These are phyloP conservation scores for Nemopilema nomurai DNA, from an alignment of 30 jellyfish, hydroid and myxozoan genomes.

Conservation along the genomic window DNA sequence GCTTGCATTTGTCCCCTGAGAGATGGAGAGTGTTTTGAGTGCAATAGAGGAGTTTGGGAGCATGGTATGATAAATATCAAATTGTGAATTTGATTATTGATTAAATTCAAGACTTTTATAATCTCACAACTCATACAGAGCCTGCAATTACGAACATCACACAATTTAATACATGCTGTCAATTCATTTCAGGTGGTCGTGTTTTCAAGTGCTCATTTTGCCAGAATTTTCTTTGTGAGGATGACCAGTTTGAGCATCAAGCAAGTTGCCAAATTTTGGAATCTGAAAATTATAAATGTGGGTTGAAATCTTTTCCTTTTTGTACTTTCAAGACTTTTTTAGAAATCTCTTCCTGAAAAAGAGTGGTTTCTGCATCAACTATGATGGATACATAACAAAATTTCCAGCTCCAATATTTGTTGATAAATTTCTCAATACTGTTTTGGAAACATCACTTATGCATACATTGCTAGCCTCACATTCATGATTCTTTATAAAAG, in stretches of 20 bases:
- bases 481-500: too few species aligned
- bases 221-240: constrained; percentile 87
- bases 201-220: constrained; percentile 92
- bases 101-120: background rate
- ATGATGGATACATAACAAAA: background rate
- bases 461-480: too few species aligned
- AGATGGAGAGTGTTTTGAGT: constrained; percentile 84
- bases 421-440: too few species aligned
- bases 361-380: background rate
- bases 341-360: background rate
- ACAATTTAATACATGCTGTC: background rate
- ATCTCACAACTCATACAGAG: too few species aligned
- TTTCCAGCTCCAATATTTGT: background rate
- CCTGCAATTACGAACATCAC: too few species aligned
- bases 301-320: background rate
- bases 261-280: constrained; percentile 96
- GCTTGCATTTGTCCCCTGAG: constrained; percentile 82
- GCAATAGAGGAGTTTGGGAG: constrained; percentile 86
- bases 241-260: constrained; percentile 98
- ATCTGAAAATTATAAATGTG: constrained; percentile 91
- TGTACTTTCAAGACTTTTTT: background rate
- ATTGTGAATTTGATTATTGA: too few species aligned
- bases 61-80: constrained; percentile 82
- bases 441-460: too few species aligned
- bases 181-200: constrained; percentile 87